phyloP scores from a whole-genome alignment of 2,888 invertebrate species.

The Anoplius nigerrimus region DNA sequence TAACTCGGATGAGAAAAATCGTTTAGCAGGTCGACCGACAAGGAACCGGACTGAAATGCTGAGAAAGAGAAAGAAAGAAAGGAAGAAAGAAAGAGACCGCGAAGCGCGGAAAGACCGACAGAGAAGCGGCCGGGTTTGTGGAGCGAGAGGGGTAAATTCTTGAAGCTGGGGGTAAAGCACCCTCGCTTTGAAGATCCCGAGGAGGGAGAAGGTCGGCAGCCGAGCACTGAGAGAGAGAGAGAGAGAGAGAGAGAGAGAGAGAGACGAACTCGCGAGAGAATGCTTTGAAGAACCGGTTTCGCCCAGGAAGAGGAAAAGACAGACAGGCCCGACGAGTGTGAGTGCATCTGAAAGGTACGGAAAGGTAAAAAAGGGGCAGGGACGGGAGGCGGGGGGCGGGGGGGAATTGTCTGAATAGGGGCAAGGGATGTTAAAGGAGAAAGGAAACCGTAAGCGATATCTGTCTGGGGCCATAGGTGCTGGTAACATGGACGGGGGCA shows the following conservation, averaged over 20 bases:
- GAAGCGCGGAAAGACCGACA: too few relatives aligned
- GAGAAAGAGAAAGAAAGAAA: background rate
- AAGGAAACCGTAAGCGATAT: too few relatives aligned
- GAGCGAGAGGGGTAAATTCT: constrained; percentile 23
- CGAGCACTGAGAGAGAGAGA: constrained; percentile 9
- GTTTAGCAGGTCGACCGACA: constrained; percentile 35
- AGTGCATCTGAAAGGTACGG: too few relatives aligned
- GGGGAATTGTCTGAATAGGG: too few relatives aligned
- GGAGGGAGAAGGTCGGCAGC: constrained; percentile 11
- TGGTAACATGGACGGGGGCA: constrained; percentile 18
- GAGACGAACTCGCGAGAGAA: constrained; percentile 19
- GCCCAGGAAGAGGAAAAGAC: constrained; percentile 13
- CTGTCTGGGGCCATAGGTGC: too few relatives aligned
- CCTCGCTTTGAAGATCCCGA: constrained; percentile 53
- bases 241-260: constrained; percentile 14
- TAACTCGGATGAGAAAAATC: constrained; percentile 43
- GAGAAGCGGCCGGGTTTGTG: too few relatives aligned
- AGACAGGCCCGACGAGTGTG: background rate
- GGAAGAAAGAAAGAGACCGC: background rate
- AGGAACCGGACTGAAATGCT: background rate
- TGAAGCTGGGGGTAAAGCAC: constrained; percentile 31
- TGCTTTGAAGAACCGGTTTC: constrained; percentile 35
- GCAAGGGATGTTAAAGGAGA: too few relatives aligned
- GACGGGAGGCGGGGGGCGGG: too few relatives aligned
- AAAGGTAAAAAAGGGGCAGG: too few relatives aligned